Evolutionary conservation across 2,113 vertebrate species (phyloP).

Genomic region (Cyprinodon brontotheroides): DNA sequence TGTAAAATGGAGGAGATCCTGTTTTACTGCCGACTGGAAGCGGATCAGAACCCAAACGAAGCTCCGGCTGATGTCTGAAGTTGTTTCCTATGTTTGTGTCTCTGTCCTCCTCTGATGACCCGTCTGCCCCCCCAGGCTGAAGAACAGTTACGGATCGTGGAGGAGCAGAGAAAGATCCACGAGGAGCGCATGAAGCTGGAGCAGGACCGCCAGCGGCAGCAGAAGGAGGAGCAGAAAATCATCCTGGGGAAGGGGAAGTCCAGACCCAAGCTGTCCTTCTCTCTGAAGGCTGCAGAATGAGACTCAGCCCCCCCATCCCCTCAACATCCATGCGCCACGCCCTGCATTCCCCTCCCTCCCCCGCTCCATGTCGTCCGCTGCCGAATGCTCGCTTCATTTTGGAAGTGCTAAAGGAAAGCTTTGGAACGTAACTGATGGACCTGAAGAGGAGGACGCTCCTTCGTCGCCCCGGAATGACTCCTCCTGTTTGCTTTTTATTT

Average conservation of each 20-base stretch:
- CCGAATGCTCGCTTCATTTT: constrained; percentile 94
- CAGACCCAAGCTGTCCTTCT: constrained; percentile 97
- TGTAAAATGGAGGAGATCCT: too few species aligned
- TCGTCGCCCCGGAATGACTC: constrained; percentile 10
- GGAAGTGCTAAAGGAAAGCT: constrained; percentile 84
- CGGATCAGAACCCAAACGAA: too few species aligned
- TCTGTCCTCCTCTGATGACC: constrained; percentile 22
- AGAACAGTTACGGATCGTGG: constrained; percentile 99
- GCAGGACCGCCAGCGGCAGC: constrained; percentile 97
- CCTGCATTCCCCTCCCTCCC: constrained; percentile 28
- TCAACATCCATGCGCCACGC: constrained; percentile 9
- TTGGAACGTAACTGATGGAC: constrained; percentile 29
- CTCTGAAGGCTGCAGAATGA: constrained; percentile 95
- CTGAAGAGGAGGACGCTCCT: constrained; percentile 46
- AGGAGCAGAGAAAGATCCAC: constrained; percentile 99
- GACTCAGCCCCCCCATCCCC: constrained; percentile 15
- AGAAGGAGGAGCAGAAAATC: constrained; percentile 99
- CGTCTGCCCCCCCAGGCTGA: constrained; percentile 83
- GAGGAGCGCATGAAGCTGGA: constrained; percentile 99
- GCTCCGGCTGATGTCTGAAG: too few species aligned
- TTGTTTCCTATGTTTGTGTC: too few species aligned
- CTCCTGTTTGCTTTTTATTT: constrained; percentile 47
- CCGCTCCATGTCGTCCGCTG: constrained; percentile 79
- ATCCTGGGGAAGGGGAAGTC: constrained; percentile 99
- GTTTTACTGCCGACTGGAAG: too few species aligned